Evolutionary conservation across 1,140 invertebrate genomes (phyloP), one percentile per base, ranked within the genome.

Genomic region (Riptortus pedestris): DNA sequence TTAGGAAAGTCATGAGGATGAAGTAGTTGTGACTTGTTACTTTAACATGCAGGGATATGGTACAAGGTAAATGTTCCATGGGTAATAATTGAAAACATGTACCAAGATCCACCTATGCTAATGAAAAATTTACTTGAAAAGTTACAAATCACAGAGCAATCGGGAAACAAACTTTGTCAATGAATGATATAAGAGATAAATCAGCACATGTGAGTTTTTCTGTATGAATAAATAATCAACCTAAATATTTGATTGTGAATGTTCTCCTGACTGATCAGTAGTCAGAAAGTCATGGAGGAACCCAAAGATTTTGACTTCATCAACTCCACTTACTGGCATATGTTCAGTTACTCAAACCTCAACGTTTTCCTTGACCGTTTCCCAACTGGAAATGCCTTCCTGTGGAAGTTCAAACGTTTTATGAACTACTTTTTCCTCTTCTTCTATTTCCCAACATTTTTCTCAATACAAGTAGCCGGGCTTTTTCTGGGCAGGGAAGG

Each of bases 311-410:
- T 55, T 24, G 22, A 55, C 14, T 55, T 3, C 51, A 55, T 55
- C 22, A 55, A 55, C 14, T 24, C 18, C 14, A 55, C 24, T 1
- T 55, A 55, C n/a, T 55, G 51, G 51, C 20, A 55, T 24, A 55
- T 55, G 51, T 55, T 55, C 51, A 55, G 51, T 24, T 55, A 55
- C 51, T 55, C 51, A 4, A 18, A 55, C 12, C 22, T 55, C 0
- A 55, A 55, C 14, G 51, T 55, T 22, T 55, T 55, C 24, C 24
- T 55, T 2, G 51, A 55, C 51, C 2, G 26, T 24, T 14, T 9
- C 14, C 22, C 51, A 3, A 55, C 22, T 24, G 22, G 51, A 12
- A 24, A 27, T 24, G 4, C 16, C 22, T 55, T 3, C 1, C 24
- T 55, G 20, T 55, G 51, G 51, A 55, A 26, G 26, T 24, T 55